Conservation (phyloP, 2,888 invertebrate species). For the Pollenia labialis region DNA sequence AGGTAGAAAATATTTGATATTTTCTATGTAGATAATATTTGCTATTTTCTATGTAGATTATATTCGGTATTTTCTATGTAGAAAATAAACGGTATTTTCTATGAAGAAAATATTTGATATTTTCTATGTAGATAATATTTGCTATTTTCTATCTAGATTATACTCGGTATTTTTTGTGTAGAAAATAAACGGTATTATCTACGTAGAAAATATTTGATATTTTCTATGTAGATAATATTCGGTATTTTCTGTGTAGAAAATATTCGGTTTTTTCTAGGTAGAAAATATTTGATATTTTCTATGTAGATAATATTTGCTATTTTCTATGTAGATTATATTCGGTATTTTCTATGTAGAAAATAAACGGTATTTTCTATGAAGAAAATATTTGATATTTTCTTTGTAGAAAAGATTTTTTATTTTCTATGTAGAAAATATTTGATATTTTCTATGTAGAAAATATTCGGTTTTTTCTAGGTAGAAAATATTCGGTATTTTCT, state of each 20-base stretch:
- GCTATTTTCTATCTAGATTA: slow-evolving; percentile 13
- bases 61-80: slow-evolving; percentile 8
- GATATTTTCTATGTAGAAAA: slow-evolving; percentile 16
- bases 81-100: slow-evolving; percentile 13
- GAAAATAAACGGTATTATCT: slow-evolving; percentile 13
- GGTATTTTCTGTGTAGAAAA: slow-evolving; percentile 22
- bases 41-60: background rate
- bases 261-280: background rate
- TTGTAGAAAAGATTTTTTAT: background rate
- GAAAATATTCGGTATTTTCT: slow-evolving; percentile 8
- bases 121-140: slow-evolving; percentile 5
- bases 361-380: background rate
- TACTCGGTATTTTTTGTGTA: background rate
- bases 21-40: background rate
- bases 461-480: background rate
- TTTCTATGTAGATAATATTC: slow-evolving; percentile 10
- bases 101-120: background rate
- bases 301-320: slow-evolving; percentile 4
- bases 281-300: background rate
- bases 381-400: slow-evolving; percentile 1
- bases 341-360: slow-evolving; percentile 1
- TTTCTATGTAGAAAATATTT: slow-evolving; percentile 1
- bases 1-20: background rate
- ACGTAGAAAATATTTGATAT: slow-evolving; percentile 3
- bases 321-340: background rate